Base-by-base conservation (phyloP, 2,113 vertebrate genomes). In the Eupsittula cactorum region DNA sequence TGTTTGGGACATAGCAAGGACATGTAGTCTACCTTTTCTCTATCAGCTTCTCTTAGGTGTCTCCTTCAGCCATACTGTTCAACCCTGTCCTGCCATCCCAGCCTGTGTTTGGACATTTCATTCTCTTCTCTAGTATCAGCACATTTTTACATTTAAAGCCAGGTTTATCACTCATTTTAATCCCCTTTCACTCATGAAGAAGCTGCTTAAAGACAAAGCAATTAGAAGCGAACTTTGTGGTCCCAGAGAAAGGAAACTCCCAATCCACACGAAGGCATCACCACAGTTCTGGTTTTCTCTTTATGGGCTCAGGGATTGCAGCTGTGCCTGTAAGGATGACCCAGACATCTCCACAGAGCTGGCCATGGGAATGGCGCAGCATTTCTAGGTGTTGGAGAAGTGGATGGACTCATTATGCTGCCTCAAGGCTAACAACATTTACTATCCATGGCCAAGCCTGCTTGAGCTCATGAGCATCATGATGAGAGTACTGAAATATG, bases 221-320 rank as follows among this genome's bases (percentile, higher is more conserved):
- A 57, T 33, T 69, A 47, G 29, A 50, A 91, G 49, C 0, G 3
- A 94, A 73, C 67, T 84, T 41, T 25, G 62, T 59, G 63, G 8
- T 85, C 46, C 57, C 60, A 47, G 63, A 67, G 76, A 83, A 42
- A 11, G 42, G 55, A 82, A 91, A 79, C 62, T 79, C 63, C 18
- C 5, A 53, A 17, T n/a, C 94, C 96, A 96, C 87, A 95, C 9
- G 67, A 91, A 92, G 91, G 92, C 94, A 95, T 84, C 83, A 89
- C 10, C 59, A 33, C 62, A 79, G 28, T 52, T 92, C 81, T 86
- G 18, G 2, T 79, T 75, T 81, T 47, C 62, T 78, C 42, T n/a
- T 47, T 25, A 24, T 11, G 70, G 47, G 70, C 21, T 75, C 60
- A 42, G 37, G 25, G 11, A 46, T 49, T 64, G 29, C 5, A 78